Conservation (phyloP, 2,797 vertebrate genomes). For the Novumbra hubbsi region DNA sequence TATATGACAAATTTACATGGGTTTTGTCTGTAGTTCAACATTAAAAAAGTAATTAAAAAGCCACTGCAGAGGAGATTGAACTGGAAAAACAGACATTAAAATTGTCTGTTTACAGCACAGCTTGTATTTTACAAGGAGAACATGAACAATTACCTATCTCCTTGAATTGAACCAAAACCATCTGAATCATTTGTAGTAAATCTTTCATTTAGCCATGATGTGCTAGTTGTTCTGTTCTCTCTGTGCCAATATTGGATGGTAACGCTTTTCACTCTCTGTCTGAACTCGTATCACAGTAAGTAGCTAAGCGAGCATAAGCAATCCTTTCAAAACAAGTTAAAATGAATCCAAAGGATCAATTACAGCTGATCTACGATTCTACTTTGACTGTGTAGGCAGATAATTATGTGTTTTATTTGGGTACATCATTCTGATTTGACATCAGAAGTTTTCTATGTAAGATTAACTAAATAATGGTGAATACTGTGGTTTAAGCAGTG, state of each 20-base stretch:
- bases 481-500: conserved; percentile 57
- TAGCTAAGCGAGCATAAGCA: conserved; percentile 11
- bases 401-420: conserved; percentile 1
- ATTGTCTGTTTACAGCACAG: neutral
- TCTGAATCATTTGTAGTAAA: neutral
- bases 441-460: conserved; percentile 23
- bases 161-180: neutral
- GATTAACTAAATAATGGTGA: conserved; percentile 22
- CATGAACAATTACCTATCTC: neutral
- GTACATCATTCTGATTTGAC: conserved; percentile 12
- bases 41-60: neutral
- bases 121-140: neutral
- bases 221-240: neutral
- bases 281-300: conserved; percentile 13
- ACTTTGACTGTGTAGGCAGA: neutral
- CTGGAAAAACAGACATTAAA: neutral
- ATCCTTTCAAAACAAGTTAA: conserved; percentile 10
- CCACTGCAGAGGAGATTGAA: neutral
- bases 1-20: no score
- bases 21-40: neutral
- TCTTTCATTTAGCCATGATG: neutral
- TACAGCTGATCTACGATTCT: neutral
- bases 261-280: conserved; percentile 1
- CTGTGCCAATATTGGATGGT: conserved; percentile 10
- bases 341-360: neutral